phyloP scores from a whole-genome alignment of 1,140 invertebrate species.

The Microvelia longipes region DNA sequence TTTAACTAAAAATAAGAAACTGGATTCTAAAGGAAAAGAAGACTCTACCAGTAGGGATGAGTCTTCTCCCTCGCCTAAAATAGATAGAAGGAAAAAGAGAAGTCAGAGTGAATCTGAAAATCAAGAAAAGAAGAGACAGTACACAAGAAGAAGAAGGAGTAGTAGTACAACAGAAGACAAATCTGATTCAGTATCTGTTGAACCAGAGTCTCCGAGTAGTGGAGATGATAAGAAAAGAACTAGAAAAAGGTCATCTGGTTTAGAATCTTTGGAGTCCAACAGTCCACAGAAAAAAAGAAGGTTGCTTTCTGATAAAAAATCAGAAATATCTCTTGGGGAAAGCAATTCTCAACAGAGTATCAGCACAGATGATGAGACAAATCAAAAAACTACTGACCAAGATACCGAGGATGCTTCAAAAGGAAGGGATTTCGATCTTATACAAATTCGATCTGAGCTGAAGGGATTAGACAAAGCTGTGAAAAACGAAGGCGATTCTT shows the following conservation, averaged over 20 bases:
- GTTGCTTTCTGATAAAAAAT: background rate
- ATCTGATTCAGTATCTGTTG: background rate
- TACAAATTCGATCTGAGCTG: constrained; percentile 64
- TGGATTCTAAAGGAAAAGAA: background rate
- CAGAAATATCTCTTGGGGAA: background rate
- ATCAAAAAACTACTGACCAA: background rate
- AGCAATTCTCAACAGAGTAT: background rate
- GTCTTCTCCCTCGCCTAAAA: background rate
- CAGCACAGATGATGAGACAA: background rate
- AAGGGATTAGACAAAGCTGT: constrained; percentile 56
- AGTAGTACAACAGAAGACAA: background rate
- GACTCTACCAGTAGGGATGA: background rate
- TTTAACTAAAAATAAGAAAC: background rate
- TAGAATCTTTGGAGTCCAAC: background rate
- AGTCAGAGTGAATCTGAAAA: background rate
- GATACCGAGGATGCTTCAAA: constrained; percentile 30
- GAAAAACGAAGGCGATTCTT: constrained; percentile 30
- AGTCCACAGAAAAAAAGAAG: background rate
- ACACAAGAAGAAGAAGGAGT: background rate
- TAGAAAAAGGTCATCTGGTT: background rate
- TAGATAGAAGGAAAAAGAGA: background rate
- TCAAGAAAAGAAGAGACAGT: background rate
- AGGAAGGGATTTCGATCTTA: constrained; percentile 61
- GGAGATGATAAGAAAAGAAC: background rate
- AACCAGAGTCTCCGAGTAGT: background rate